Base-by-base conservation (phyloP, 2,113 vertebrate species). In the Halichoerus grypus region DNA sequence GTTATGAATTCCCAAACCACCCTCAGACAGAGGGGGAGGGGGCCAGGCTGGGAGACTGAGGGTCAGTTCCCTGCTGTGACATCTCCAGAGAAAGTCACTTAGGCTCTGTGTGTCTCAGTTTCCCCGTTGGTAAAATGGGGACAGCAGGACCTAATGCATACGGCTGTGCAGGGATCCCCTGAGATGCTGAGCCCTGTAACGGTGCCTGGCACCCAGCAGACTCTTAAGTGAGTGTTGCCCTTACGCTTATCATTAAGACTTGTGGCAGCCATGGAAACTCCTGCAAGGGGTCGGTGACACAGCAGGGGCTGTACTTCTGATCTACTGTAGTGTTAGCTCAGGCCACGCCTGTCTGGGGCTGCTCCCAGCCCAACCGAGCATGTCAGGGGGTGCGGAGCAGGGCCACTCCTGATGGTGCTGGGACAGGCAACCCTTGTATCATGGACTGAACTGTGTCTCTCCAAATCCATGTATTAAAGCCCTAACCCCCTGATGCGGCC, bases 101-200 rank as follows among this genome's bases (percentile, higher is more conserved):
- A 63, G 67, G 63, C 49, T 5, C 5, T 24, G 46, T 0, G 42
- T 26, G 55, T 80, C 71, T 97, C 71, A 28, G 71, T 82, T 76
- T 90, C 28, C 5, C 63, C 1, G 0, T 22, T 18, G 59, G 12
- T 9, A 55, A 72, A 71, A 65, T 2, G 12, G 31, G 63, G 51
- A 51, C 18, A 49, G 69, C 1, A 2, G 26, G 14, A 6, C 22
- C 39, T n/a, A 42, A 1, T 0, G 2, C 26, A 3, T 4, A 21
- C 8, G 51, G 49, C 9, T 1, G 14, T 42, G 46, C 31, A 14
- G 31, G 28, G 24, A 18, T 22, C 18, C 10, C 5, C 22, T 1
- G 46, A 46, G 57, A 1, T 0, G 0, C 65, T 0, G 13, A 51
- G 67, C 7, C 39, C 46, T 2, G 3, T 0, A 31, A 19, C 13